Conservation (phyloP, 2,113 vertebrate species). For the Pionites leucogaster region DNA sequence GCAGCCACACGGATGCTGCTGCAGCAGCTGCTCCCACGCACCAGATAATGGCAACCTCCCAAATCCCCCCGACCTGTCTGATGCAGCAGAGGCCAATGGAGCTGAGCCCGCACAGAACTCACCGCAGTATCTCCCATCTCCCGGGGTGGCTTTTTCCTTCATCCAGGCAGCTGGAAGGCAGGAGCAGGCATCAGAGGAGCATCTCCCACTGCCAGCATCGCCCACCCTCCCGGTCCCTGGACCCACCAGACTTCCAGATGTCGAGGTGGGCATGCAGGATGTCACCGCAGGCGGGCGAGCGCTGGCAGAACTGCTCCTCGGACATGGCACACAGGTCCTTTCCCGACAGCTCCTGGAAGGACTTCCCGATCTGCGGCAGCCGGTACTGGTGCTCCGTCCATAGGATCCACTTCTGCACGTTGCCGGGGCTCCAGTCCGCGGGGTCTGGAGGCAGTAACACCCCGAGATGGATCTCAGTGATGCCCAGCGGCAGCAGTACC, state of each 20-base stretch:
- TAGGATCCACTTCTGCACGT: slow-evolving; percentile 97
- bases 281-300: slow-evolving; percentile 87
- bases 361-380: slow-evolving; percentile 88
- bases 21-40: not conserved
- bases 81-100: not conserved
- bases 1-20: rapidly evolving
- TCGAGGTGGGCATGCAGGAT: slow-evolving; percentile 95
- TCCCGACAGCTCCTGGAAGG: slow-evolving; percentile 91
- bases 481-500: not conserved
- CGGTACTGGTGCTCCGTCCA: slow-evolving; percentile 97
- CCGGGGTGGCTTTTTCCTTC: slow-evolving; percentile 85
- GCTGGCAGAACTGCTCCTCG: slow-evolving; percentile 92
- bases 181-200: not conserved
- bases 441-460: slow-evolving; percentile 77
- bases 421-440: slow-evolving; percentile 87
- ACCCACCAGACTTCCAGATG: slow-evolving; percentile 96
- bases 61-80: not conserved
- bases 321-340: slow-evolving; percentile 92
- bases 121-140: slow-evolving; percentile 79
- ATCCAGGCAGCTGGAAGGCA: slow-evolving; percentile 90
- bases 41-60: not conserved
- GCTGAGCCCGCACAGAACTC: slow-evolving; percentile 10
- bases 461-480: not conserved
- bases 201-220: not conserved
- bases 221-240: rapidly evolving